These are phyloP conservation scores for Otus sunia DNA, from an alignment of 2,113 vertebrate species.

Conservation along the genomic window DNA sequence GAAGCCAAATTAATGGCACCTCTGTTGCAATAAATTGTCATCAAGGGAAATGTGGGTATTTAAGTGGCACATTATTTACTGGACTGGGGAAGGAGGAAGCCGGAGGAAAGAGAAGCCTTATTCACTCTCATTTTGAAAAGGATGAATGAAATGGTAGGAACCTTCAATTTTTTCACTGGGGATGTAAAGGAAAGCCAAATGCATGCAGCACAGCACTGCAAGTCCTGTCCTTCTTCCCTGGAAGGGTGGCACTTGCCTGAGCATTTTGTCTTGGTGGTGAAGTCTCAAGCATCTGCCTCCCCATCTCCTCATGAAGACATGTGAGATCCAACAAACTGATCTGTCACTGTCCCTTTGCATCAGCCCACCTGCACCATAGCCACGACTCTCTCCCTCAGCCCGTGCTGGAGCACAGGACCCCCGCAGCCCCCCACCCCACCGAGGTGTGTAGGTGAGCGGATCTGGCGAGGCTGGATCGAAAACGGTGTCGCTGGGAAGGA, in stretches of 20 bases:
- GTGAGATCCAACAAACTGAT: fast-evolving
- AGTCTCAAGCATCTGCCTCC: neutral
- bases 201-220: neutral
- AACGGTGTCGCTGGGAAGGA: neutral
- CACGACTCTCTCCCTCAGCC: neutral
- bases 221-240: neutral
- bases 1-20: neutral
- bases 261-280: neutral
- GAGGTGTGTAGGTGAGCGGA: neutral
- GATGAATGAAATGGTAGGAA: neutral
- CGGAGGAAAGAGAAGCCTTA: neutral
- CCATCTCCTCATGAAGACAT: neutral
- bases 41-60: neutral
- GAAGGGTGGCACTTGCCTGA: neutral
- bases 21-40: neutral
- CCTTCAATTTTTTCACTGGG: neutral
- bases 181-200: neutral
- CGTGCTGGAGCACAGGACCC: neutral
- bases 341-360: neutral
- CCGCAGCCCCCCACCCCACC: fast-evolving
- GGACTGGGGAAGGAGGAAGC: neutral
- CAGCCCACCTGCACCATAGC: neutral
- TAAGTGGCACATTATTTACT: conserved; percentile 14
- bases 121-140: neutral
- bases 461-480: fast-evolving